Conservation (phyloP, 2,888 invertebrate genomes). For the Torymus tubicola region DNA sequence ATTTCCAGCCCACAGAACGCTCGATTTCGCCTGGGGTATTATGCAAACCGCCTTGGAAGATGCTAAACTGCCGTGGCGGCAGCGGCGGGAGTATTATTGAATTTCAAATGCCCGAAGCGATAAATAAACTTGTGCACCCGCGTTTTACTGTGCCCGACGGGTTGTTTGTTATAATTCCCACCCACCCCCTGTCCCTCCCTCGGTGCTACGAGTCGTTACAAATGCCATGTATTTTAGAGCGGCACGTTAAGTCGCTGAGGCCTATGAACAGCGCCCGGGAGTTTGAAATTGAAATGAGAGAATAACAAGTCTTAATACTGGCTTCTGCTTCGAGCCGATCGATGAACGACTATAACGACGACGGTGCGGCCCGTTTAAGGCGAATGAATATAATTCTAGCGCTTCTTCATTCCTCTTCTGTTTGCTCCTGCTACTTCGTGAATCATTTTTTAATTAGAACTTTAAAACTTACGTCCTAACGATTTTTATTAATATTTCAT, state of each 20-base stretch:
- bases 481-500: conserved; percentile 24
- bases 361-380: too few relatives aligned
- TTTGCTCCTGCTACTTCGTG: too few relatives aligned
- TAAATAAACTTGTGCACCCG: too few relatives aligned
- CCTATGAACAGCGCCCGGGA: conserved; percentile 20
- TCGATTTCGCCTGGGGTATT: conserved; percentile 45
- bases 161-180: too few relatives aligned
- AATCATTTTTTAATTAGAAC: conserved; percentile 11
- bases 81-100: conserved; percentile 57
- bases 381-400: conserved; percentile 13
- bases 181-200: too few relatives aligned
- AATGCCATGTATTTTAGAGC: conserved; percentile 1
- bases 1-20: too few relatives aligned
- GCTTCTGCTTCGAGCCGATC: conserved; percentile 11
- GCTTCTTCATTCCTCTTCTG: background rate
- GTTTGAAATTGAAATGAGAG: conserved; percentile 42
- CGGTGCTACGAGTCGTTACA: background rate
- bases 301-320: conserved; percentile 35
- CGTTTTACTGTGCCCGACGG: too few relatives aligned
- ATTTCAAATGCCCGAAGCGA: conserved; percentile 61
- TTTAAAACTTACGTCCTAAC: conserved; percentile 3
- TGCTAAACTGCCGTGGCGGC: conserved; percentile 49
- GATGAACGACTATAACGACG: conserved; percentile 30
- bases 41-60: conserved; percentile 53
- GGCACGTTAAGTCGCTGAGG: background rate